phyloP scores from a whole-genome alignment of 2,113 vertebrate species.

The Gracilinanus agilis region DNA sequence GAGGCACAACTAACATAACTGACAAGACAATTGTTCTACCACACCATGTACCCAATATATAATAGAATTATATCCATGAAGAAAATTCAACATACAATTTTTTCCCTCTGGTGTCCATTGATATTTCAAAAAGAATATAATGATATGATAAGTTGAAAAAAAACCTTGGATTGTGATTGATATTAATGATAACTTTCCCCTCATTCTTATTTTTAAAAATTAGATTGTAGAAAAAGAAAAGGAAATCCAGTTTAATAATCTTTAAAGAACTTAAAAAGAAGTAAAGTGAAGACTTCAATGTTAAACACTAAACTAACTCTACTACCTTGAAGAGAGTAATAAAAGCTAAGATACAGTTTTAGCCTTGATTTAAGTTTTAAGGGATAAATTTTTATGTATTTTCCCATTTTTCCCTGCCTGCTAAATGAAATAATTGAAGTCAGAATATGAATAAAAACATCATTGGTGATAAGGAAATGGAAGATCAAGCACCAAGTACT shows the following conservation, averaged over 20 bases:
- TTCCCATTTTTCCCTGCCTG: conserved; percentile 48
- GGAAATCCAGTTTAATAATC: conserved; percentile 9
- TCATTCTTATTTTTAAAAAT: background rate
- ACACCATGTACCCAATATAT: background rate
- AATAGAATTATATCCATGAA: background rate
- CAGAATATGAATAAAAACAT: conserved; percentile 69
- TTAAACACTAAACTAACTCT: conserved; percentile 30
- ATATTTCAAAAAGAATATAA: background rate
- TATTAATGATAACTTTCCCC: background rate
- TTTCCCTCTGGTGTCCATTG: background rate
- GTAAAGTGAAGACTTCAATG: conserved; percentile 37
- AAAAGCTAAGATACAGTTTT: conserved; percentile 8
- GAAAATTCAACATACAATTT: background rate
- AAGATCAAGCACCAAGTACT: background rate
- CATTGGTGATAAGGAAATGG: conserved; percentile 41
- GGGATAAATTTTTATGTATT: conserved; percentile 46
- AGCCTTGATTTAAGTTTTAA: conserved; percentile 36
- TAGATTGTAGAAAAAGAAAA: conserved; percentile 12
- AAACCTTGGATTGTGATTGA: background rate
- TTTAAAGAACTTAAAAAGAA: conserved; percentile 33
- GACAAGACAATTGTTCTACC: background rate
- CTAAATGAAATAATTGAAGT: conserved; percentile 60
- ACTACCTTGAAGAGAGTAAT: background rate
- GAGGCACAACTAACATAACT: background rate
- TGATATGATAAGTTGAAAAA: background rate